Evolutionary conservation across 2,888 invertebrate genomes (phyloP), one percentile per base, ranked within the genome.

Genomic region (Urechis unicinctus): DNA sequence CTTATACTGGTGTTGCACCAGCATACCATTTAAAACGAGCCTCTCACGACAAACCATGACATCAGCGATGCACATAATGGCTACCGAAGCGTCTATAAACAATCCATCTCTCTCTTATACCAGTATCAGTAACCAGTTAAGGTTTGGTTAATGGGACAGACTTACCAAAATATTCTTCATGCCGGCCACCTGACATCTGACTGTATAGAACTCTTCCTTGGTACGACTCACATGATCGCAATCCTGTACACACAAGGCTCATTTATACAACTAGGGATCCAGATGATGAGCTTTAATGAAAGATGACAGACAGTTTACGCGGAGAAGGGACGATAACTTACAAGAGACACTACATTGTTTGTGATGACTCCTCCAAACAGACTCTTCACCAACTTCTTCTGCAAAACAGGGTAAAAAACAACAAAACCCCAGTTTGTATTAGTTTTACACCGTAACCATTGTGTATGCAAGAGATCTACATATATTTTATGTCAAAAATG

Each of bases 201-300:
- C 91, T 2, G 94, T 94, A 80, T 95, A 95, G 81, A 95, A 95
- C 80, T 95, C 94, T 78, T 95, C 95, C 30, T 92, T 82, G 0
- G 92, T 95, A 30, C 93, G 84, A 59, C 93, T 93, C 2, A 95
- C 94, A 80, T 95, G 95, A 54, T 88, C 88, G 73, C 95, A 95
- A 77, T 95, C 95, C 87, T 87, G 71, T 4, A 53, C 21, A 26
- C 13, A 5, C 22, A 25, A 5, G 25, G 47, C 28, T 47, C 9
- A 24, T 13, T 47, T 47, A 6, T 47, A 6, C 17, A 26, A 13
- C n/a, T 3, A 36, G 1, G 9, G 9, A 28, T 49, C 9, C 6
- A 29, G 9, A 49, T 25, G 9, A 26, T 49, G n/a, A 49, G 9
- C 9, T 26, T 21, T 13, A 26, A 13, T 29, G 13, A 52, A 26